phyloP scores from a whole-genome alignment of 1,140 invertebrate genomes.

The Drosophila bocki region DNA sequence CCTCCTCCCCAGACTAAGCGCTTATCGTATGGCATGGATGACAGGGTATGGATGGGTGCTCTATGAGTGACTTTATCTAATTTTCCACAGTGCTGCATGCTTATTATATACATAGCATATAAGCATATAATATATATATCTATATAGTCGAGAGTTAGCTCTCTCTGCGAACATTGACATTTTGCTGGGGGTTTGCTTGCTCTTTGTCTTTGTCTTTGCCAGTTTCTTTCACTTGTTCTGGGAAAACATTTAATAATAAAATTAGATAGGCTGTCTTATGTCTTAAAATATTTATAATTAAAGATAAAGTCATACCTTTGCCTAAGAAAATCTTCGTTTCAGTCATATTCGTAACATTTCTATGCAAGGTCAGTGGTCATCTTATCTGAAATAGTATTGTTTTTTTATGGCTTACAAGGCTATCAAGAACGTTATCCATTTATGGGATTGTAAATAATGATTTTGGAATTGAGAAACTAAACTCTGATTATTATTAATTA shows the following conservation, averaged over 20 bases:
- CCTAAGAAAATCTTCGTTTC: too few relatives aligned
- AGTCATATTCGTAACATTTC: not conserved
- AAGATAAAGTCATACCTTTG: not conserved
- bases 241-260: not conserved
- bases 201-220: not conserved
- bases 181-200: not conserved
- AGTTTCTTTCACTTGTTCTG: not conserved
- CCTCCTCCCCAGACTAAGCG: not conserved
- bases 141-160: not conserved
- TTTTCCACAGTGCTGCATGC: not conserved
- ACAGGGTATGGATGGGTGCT: not conserved
- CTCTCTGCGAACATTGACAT: slow-evolving; percentile 15
- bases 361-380: not conserved
- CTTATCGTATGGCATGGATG: not conserved
- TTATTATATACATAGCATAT: not conserved
- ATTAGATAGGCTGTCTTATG: not conserved
- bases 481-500: not conserved
- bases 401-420: slow-evolving; percentile 6
- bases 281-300: not conserved
- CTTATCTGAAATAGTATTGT: slow-evolving; percentile 8
- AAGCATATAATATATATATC: not conserved
- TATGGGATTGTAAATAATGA: slow-evolving; percentile 3
- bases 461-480: not conserved
- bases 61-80: not conserved
- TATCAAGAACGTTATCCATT: slow-evolving; percentile 2